A percentile compares a stretch with the other conserved stretches of the same genome.
Evolutionary conservation across 2,797 vertebrate genomes (phyloP).

Genomic region (Gadopsis bispinosus): DNA sequence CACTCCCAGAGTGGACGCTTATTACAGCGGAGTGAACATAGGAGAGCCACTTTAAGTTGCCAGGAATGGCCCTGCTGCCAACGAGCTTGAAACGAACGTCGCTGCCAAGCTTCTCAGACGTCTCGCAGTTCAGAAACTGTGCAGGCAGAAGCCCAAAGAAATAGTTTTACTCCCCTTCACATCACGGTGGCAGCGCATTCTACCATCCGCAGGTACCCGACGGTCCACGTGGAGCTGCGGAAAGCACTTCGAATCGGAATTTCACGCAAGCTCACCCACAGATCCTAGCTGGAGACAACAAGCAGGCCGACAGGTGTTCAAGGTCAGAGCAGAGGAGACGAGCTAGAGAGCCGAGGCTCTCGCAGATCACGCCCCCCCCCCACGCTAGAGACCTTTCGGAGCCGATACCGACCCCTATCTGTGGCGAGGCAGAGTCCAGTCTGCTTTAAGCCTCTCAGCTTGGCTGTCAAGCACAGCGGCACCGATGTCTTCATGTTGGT

Average conservation of each 20-base stretch:
- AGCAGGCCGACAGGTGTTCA: conserved; percentile 41
- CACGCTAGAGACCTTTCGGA: neutral
- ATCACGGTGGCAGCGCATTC: neutral
- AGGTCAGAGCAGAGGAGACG: conserved; percentile 37
- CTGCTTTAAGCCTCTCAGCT: conserved; percentile 63
- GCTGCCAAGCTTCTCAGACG: conserved; percentile 18
- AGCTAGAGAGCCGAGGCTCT: conserved; percentile 8
- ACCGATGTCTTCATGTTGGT: conserved; percentile 60
- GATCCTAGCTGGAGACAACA: conserved; percentile 22
- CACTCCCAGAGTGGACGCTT: conserved; percentile 37
- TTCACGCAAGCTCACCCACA: neutral
- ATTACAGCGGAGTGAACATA: conserved; percentile 39
- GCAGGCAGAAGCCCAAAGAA: neutral
- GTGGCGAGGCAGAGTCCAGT: conserved; percentile 24
- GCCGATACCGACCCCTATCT: neutral
- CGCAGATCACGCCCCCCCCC: conserved; percentile 11
- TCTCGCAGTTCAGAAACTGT: neutral
- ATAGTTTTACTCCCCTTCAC: conserved; percentile 14
- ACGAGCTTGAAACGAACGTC: conserved; percentile 28
- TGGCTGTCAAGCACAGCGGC: conserved; percentile 50
- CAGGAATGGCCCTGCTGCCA: conserved; percentile 38
- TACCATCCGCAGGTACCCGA: neutral
- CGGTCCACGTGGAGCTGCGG: neutral
- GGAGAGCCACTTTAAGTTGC: conserved; percentile 32
- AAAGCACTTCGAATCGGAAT: neutral